Evolutionary conservation across 2,888 invertebrate species (phyloP).

Genomic region (Lepidocyrtoides sp.): DNA sequence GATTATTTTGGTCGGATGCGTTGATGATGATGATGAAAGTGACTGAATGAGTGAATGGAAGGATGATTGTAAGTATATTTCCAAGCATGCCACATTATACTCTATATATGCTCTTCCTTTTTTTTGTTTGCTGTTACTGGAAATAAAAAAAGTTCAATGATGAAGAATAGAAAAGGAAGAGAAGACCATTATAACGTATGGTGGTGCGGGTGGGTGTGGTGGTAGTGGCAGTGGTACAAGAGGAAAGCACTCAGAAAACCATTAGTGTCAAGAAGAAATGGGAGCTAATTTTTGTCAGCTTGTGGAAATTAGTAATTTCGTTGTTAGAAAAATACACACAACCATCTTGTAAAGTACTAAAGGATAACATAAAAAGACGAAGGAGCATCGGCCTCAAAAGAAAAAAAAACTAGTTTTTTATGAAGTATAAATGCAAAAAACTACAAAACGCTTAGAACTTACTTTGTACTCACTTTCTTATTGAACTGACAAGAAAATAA

Average conservation of each 20-base stretch:
- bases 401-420: conserved; percentile 12
- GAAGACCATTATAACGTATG: conserved; percentile 51
- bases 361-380: conserved; percentile 9
- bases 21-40: conserved; percentile 64
- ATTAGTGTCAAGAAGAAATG: conserved; percentile 71
- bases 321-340: conserved; percentile 32
- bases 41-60: conserved; percentile 50
- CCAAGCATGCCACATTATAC: background rate
- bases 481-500: conserved; percentile 61
- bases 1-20: conserved; percentile 67
- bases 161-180: conserved; percentile 29
- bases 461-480: background rate
- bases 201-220: conserved; percentile 64
- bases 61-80: conserved; percentile 3
- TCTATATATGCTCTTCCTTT: background rate
- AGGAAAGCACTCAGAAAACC: conserved; percentile 72
- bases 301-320: conserved; percentile 71
- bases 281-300: conserved; percentile 73
- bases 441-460: background rate
- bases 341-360: conserved; percentile 21
- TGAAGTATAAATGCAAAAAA: conserved; percentile 14
- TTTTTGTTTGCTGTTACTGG: background rate
- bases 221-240: background rate
- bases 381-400: background rate
- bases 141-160: conserved; percentile 14